Base-by-base conservation (phyloP, 2,888 invertebrate genomes). In the Diachrysia chrysitis region DNA sequence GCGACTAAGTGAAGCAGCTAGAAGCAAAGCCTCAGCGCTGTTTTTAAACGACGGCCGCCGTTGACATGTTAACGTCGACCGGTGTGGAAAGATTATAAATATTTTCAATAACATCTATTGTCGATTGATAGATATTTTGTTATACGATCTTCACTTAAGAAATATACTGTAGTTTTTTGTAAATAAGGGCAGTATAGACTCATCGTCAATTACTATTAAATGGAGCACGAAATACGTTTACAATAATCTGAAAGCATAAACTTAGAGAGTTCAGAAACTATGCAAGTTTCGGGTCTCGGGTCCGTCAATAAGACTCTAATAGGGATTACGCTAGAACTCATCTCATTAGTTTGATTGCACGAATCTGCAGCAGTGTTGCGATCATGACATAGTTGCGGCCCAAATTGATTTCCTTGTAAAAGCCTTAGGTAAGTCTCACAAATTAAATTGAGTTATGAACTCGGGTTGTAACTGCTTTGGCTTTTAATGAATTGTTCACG, bases 311-410 rank as follows among this genome's bases (percentile, higher is more conserved):
- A 82, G 78, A 84, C 74, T 83, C 80, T 83, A 86, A 86, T 83
- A 83, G 84, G 88, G 88, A 88, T 90, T 88, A 85, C 80, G 79
- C 78, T 78, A 77, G 85, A 88, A 88, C 87, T 88, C 86, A 83
- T 85, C 85, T 89, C 89, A 89, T 90, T 90, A 90, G 81, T 86
- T 84, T 87, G 87, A 89, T 89, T 87, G 86, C 85, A 82, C 48
- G 81, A 82, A 84, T 82, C 85, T 86, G 83, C 85, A 84, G 73
- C 81, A 74, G 58, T 79, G 78, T 79, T 78, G 78, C 74, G 63
- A 76, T 67, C 69, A 70, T 68, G 78, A 70, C 73, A 78, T 78
- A 79, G 76, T 73, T 78, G 75, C 67, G 68, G 68, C 19, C 58
- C 35, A 70, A 77, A 71, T 80, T 79, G 71, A 77, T 75, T 79